Conservation (phyloP, 1,140 invertebrate species). For the Maniola jurtina region DNA sequence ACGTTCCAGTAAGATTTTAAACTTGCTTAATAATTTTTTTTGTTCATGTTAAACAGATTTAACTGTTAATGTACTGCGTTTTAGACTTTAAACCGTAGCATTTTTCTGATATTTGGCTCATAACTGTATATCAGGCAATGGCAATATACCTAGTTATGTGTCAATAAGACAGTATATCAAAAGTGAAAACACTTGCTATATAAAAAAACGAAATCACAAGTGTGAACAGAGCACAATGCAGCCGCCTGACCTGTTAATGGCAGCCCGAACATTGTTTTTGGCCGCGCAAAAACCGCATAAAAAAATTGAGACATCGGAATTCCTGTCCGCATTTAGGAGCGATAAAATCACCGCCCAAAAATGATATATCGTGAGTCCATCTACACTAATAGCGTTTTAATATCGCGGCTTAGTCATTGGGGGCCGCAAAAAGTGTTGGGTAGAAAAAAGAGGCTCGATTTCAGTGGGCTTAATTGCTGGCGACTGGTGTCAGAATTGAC, state of each 20-base stretch:
- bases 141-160: no score
- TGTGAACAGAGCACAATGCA: conserved; percentile 2
- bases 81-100: no score
- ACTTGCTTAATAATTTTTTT: no score
- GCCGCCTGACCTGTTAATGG: conserved; percentile 46
- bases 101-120: no score
- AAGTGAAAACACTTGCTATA: no score
- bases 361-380: conserved; percentile 67
- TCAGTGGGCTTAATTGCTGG: conserved; percentile 29
- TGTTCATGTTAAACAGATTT: no score
- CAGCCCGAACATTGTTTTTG: conserved; percentile 59
- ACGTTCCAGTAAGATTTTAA: no score
- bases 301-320: conserved; percentile 69
- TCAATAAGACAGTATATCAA: no score
- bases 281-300: conserved; percentile 52
- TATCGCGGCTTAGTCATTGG: conserved; percentile 68
- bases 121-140: no score
- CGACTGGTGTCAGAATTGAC: conserved; percentile 30
- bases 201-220: not conserved
- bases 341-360: conserved; percentile 70
- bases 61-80: no score
- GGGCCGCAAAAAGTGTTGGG: conserved; percentile 43
- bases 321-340: conserved; percentile 67
- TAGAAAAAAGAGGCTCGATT: conserved; percentile 39
- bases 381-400: conserved; percentile 76